Evolutionary conservation across 2,888 invertebrate species (phyloP).

Genomic region (Tinea semifulvella): DNA sequence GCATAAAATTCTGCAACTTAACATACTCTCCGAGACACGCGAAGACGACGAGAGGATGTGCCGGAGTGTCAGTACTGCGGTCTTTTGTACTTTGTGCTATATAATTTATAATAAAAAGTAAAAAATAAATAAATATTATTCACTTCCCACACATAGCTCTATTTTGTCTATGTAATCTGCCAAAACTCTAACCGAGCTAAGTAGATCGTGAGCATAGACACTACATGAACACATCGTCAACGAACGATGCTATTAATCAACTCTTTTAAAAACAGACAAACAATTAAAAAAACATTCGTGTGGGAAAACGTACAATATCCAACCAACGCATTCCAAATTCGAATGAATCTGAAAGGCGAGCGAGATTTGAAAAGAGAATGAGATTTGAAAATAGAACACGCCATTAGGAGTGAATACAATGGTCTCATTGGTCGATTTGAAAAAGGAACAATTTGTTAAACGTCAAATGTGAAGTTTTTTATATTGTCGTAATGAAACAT

Average conservation of each 20-base stretch:
- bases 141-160: no score
- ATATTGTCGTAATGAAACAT: conserved; percentile 59
- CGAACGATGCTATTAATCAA: conserved; percentile 54
- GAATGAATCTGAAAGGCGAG: conserved; percentile 62
- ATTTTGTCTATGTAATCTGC: no score
- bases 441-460: conserved; percentile 68
- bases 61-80: no score
- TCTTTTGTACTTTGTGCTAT: no score
- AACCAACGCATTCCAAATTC: conserved; percentile 62
- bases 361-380: conserved; percentile 65
- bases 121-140: no score
- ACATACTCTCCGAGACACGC: no score
- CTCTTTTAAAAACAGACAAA: conserved; percentile 51
- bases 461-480: conserved; percentile 66
- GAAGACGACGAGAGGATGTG: no score
- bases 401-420: conserved; percentile 65
- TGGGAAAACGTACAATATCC: conserved; percentile 57
- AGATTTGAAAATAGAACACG: conserved; percentile 66
- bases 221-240: conserved; percentile 36
- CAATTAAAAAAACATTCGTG: conserved; percentile 49
- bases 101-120: no score
- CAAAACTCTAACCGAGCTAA: no score
- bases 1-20: no score
- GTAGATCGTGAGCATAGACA: no score
- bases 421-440: conserved; percentile 66